Evolutionary conservation across 2,113 vertebrate genomes (phyloP).

Genomic region (Polypterus bichir): DNA sequence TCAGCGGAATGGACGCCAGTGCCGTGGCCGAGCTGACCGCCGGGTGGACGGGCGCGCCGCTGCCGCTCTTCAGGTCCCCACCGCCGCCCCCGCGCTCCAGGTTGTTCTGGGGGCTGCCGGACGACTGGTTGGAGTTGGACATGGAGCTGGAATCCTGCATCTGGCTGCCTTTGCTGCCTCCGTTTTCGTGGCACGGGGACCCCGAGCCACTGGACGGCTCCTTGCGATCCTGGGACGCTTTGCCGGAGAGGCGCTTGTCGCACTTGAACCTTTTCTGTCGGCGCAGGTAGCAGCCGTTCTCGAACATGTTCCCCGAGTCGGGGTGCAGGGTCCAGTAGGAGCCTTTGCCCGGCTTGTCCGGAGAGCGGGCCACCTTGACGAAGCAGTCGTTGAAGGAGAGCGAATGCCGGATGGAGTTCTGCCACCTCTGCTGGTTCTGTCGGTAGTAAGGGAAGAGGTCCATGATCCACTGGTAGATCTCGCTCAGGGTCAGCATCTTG

Average conservation of each 20-base stretch:
- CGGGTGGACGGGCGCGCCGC: slow-evolving; percentile 47
- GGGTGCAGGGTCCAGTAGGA: slow-evolving; percentile 96
- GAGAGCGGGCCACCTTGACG: slow-evolving; percentile 90
- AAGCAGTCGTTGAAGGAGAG: slow-evolving; percentile 98
- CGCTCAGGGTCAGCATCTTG: slow-evolving; percentile 94
- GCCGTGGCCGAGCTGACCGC: slow-evolving; percentile 51
- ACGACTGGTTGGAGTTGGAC: slow-evolving; percentile 47
- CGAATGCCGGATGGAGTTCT: slow-evolving; percentile 95
- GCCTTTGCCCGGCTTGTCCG: slow-evolving; percentile 93
- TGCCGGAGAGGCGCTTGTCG: slow-evolving; percentile 63
- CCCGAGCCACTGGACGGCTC: slow-evolving; percentile 44
- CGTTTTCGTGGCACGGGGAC: slow-evolving; percentile 56
- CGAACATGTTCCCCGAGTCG: slow-evolving; percentile 97
- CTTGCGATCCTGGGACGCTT: slow-evolving; percentile 46
- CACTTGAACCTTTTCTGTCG: slow-evolving; percentile 96
- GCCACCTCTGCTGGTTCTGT: slow-evolving; percentile 97
- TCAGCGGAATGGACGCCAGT: slow-evolving; percentile 62
- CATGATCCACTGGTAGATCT: slow-evolving; percentile 99
- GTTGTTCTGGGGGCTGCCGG: slow-evolving; percentile 53
- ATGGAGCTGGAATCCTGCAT: slow-evolving; percentile 51
- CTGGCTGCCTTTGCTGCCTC: slow-evolving; percentile 46
- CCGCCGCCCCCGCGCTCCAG: slow-evolving; percentile 49
- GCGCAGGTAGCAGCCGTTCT: slow-evolving; percentile 93
- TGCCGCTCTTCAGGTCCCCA: slow-evolving; percentile 63
- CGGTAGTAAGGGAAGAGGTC: slow-evolving; percentile 93